These are phyloP conservation scores for Lagopus leucura DNA, from an alignment of 2,113 vertebrate genomes.

Conservation along the genomic window DNA sequence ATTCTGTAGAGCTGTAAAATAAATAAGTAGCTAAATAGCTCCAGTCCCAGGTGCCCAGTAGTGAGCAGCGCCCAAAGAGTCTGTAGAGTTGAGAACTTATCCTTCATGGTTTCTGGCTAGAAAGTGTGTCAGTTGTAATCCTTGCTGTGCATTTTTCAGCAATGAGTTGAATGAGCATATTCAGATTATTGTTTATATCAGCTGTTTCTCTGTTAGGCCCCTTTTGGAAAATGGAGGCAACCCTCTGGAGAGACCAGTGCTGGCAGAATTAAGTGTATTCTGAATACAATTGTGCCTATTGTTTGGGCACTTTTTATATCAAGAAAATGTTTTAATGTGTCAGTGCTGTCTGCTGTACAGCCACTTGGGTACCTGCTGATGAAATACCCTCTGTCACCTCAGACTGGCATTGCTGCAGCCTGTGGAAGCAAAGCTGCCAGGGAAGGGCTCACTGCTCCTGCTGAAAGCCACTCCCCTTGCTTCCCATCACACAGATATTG, in stretches of 20 bases:
- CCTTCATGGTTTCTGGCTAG: not conserved
- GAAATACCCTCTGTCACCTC: not conserved
- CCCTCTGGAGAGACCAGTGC: not conserved
- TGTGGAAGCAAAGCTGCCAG: not conserved
- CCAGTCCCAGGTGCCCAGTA: not conserved
- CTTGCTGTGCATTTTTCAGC: not conserved
- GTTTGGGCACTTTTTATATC: not conserved
- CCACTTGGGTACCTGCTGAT: not conserved
- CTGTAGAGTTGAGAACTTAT: not conserved
- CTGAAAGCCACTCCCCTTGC: not conserved
- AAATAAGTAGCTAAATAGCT: slow-evolving; percentile 6
- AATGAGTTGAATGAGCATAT: not conserved
- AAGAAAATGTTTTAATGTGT: not conserved
- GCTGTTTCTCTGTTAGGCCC: not conserved
- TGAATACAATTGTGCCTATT: not conserved
- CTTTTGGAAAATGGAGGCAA: not conserved
- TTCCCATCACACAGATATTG: not conserved
- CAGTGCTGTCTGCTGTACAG: not conserved
- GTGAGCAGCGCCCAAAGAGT: not conserved
- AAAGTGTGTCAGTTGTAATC: not conserved
- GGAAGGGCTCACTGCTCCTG: accelerated
- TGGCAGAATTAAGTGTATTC: not conserved
- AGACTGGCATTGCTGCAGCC: not conserved
- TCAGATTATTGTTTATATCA: not conserved
- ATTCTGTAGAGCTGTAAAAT: slow-evolving; percentile 18